Evolutionary conservation across 2,113 vertebrate species (phyloP).

Genomic region (human): DNA sequence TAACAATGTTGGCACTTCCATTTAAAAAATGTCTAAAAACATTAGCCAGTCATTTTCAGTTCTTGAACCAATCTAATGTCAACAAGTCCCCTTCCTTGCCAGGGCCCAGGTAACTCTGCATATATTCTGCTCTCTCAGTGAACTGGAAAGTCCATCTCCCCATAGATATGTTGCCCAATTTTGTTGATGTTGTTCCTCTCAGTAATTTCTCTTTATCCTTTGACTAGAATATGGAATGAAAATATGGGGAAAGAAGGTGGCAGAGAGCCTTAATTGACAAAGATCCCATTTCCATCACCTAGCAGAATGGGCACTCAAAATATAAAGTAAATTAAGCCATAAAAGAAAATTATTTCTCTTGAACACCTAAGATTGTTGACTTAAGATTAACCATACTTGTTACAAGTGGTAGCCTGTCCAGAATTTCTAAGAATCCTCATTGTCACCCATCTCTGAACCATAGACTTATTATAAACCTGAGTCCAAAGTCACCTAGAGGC

Average conservation of each 20-base stretch:
- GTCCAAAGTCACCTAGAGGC: not conserved
- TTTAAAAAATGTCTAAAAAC: not conserved
- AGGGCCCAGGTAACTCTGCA: not conserved
- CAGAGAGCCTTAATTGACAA: not conserved
- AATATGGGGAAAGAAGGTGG: not conserved
- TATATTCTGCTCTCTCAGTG: not conserved
- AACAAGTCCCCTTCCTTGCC: not conserved
- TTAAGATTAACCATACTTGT: not conserved
- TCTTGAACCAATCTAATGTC: not conserved
- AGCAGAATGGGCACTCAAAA: not conserved
- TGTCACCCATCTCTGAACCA: not conserved
- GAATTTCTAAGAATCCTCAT: slow-evolving; percentile 2
- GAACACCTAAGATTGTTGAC: not conserved
- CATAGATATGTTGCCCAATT: not conserved
- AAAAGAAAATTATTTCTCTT: not conserved
- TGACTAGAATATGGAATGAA: not conserved
- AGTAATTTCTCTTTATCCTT: not conserved
- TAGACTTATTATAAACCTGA: not conserved
- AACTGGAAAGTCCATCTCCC: not conserved
- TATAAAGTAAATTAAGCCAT: not conserved
- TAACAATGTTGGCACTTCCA: not conserved
- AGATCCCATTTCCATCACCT: not conserved
- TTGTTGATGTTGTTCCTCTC: not conserved
- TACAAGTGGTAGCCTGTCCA: not conserved
- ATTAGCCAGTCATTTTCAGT: not conserved